phyloP scores from a whole-genome alignment of 2,113 vertebrate genomes.

The Sialia sialis region DNA sequence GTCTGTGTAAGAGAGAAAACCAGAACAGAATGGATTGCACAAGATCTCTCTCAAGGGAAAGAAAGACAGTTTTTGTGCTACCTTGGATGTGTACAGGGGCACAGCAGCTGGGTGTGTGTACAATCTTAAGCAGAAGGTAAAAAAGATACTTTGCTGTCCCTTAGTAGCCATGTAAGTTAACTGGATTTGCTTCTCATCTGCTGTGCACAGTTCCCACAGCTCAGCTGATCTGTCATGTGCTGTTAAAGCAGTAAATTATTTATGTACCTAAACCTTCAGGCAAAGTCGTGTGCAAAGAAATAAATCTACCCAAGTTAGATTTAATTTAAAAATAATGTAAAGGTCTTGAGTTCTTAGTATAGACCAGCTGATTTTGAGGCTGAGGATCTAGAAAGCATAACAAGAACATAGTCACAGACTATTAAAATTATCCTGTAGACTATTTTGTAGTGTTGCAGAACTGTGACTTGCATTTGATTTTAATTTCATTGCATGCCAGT shows the following conservation, averaged over 20 bases:
- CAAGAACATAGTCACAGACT: not conserved
- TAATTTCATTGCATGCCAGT: not conserved
- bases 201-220: not conserved
- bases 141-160: not conserved
- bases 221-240: not conserved
- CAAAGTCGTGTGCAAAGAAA: not conserved
- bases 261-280: not conserved
- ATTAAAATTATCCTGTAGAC: not conserved
- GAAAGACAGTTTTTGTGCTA: not conserved
- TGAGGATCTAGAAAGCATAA: not conserved
- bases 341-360: not conserved
- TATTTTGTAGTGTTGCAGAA: not conserved
- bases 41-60: not conserved
- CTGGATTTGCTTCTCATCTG: slow-evolving; percentile 1
- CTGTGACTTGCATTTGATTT: not conserved
- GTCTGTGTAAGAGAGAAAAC: not conserved
- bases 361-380: not conserved
- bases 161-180: not conserved
- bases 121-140: not conserved
- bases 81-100: not conserved
- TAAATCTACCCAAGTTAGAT: not conserved
- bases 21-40: not conserved
- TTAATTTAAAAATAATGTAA: not conserved
- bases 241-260: slow-evolving; percentile 7
- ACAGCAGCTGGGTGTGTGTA: not conserved